Evolutionary conservation across 2,797 vertebrate genomes (phyloP), one percentile per base, ranked within the genome.

Genomic region (Intellagama lesueurii): DNA sequence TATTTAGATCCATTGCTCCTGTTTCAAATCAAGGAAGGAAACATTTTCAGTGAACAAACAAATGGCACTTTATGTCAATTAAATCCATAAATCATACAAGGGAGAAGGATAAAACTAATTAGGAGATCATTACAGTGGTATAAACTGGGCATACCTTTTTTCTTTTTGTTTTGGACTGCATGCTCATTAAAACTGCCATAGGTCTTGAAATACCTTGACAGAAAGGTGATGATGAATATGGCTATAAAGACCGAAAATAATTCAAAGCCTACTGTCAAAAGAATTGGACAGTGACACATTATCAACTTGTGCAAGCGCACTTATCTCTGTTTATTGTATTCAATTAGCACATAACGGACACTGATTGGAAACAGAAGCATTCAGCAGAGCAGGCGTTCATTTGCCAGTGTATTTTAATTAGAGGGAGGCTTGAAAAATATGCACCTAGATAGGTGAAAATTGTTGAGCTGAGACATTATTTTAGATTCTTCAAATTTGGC

Each of bases 121-220:
- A 92, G 91, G 91, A 90, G 92, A 90, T 94, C 94, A 90, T 94
- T 95, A 94, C 89, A 87, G 72, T 66, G 72, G 28, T 32, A 26
- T 44, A 87, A 89, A 44, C 56, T 89, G 86, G 85, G 26, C 92
- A 84, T 92, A 90, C 89, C 78, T 93, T 91, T 81, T 85, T 56
- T n/a, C 47, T 69, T 56, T 22, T 89, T 91, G 76, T 93, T 92
- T 95, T 1, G 2, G 60, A 80, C 88, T 94, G 94, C 91, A 92
- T 88, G 91, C 92, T 96, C 96, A 95, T 96, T 96, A 96, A 94
- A 95, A 94, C 90, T 92, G 95, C 82, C 91, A 92, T 92, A 91
- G 89, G 64, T 94, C 91, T 92, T 95, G 91, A 94, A 93, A 92
- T 88, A 86, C 87, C 93, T 87, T 95, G 95, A 93, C 92, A 90